Base-by-base conservation (phyloP, 2,113 vertebrate genomes). In the Isichthys henryi region DNA sequence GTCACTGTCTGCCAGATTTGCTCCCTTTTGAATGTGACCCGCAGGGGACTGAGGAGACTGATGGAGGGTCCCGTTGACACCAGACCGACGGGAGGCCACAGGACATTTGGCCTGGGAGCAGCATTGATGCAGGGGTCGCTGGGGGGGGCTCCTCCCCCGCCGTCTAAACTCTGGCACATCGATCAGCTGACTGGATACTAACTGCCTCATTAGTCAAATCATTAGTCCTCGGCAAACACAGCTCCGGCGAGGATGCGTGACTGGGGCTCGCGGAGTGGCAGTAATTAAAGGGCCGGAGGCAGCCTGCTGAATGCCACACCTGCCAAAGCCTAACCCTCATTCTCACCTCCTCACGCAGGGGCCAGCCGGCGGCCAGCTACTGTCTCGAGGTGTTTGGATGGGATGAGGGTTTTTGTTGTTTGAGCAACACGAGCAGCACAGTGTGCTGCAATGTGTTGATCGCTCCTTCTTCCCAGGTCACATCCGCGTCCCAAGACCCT, bases 201-300 rank as follows among this genome's bases (percentile, higher is more conserved):
- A 97, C 97, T 95, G 96, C 97, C 97, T 98, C 97, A 97, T 98
- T 97, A 98, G 96, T 96, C 96, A 96, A 95, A 96, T 97, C 96
- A 97, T 98, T 97, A 97, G 96, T 93, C 74, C 74, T 80, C 31
- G 95, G 96, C 94, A 94, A 95, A 96, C 93, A 97, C 93, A 97
- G 96, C 93, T 93, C 93, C 96, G 95, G 95, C 94, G 95, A 96
- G 96, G 94, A 95, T 95, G 95, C 93, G 94, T 96, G 96, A 96
- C 93, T 94, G 96, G 95, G 92, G 93, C 93, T 95, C 95, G 96
- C 94, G 95, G 95, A 95, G 96, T 93, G 95, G 95, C 93, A 92
- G 95, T 96, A 97, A 98, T 98, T 97, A 97, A 96, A 95, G 95
- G 92, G 91, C 94, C 91, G 93, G 96, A 91, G 86, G 92, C 91